Evolutionary conservation across 2,797 vertebrate species (phyloP), one percentile per base, ranked within the genome.

Genomic region (Rhincodon typus): DNA sequence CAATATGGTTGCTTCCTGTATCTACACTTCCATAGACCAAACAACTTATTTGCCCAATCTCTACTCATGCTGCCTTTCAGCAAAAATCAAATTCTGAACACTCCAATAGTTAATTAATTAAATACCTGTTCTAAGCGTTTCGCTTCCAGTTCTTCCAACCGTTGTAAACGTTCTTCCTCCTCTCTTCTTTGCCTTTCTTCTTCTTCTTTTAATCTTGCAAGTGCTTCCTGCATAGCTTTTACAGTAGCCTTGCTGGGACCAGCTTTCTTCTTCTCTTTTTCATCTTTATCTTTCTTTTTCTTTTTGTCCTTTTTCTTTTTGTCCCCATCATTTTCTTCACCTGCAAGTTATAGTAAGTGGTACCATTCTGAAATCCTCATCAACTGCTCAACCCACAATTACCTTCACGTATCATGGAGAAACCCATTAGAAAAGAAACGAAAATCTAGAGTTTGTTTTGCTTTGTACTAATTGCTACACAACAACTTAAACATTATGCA

Each of bases 301-400:
- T 99, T 99, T 97, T 99, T 98, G 94, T 98, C 98, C 96, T 99
- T 99, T 97, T 99, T 99, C 98, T 99, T 99, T 97, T 98, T 99
- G 96, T 99, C 99, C 0, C 98, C 98, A 72, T 99, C 99, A 67
- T 96, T 97, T 66, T 99, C 99, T 95, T 99, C 99, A 98, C 96
- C 27, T 95, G 70, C 27, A 53, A 77, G 74, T 72, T 74, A 95
- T 57, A 53, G 17, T 30, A 27, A 95, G 27, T 19, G 23, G n/a
- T 42, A 69, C n/a, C 34, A 95, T 50, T 94, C 42, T 94, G 93
- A 66, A 91, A 34, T 57, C 53, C 50, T 66, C 30, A 62, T 62
- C 88, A 66, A 72, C 46, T 50, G 2, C 2, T 74, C 42, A 72
- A n/a, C 38, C 66, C 66, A 69, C 12, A 27, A 46, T 46, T 23